Base-by-base conservation (phyloP, 2,888 invertebrate genomes). In the Beris chalybata region DNA sequence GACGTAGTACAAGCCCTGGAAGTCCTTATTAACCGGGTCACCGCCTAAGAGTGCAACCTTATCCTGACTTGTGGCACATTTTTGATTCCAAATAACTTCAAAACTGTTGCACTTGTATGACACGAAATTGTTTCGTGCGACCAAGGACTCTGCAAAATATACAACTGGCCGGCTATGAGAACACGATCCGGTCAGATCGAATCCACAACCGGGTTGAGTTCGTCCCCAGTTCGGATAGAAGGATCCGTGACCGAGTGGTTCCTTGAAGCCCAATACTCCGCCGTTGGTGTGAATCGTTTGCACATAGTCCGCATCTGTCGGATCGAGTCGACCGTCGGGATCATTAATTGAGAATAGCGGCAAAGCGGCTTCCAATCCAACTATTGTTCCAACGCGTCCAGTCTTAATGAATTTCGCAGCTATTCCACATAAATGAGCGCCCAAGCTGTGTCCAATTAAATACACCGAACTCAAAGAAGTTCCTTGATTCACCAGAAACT, bases 201-300 rank as follows among this genome's bases (percentile, higher is more conserved):
- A 1, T 5, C n/a, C 61, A 63, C 74, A 75, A 55, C 75, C 75
- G 6, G 73, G 73, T 68, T 81, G 81, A 6, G 68, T 70, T 3
- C 67, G 64, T 2, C 81, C 81, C 38, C 74, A 78, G 59, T 82
- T 82, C 1, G 80, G 80, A 66, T 78, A 81, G 69, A 82, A 82
- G 38, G 81, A 79, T 7, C 79, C 77, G 22, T 74, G 74, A 9
- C 81, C 81, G 0, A 81, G 73, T 0, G 78, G 74, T 0, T 70
- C 66, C 0, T 70, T 57, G 43, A 80, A 74, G 0, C 82, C 81
- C 15, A 80, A 71, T 0, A 15, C 4, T 70, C 76, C 76, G 4
- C 73, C 74, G 64, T 77, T 77, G 0, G 82, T 82, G 57, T 81
- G 81, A 72, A 82, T 77, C 4, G 78, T 75, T 68, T 82, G 78